Evolutionary conservation across 2,113 vertebrate species (phyloP).

Genomic region (Calyptommatus sinebrachiatus): DNA sequence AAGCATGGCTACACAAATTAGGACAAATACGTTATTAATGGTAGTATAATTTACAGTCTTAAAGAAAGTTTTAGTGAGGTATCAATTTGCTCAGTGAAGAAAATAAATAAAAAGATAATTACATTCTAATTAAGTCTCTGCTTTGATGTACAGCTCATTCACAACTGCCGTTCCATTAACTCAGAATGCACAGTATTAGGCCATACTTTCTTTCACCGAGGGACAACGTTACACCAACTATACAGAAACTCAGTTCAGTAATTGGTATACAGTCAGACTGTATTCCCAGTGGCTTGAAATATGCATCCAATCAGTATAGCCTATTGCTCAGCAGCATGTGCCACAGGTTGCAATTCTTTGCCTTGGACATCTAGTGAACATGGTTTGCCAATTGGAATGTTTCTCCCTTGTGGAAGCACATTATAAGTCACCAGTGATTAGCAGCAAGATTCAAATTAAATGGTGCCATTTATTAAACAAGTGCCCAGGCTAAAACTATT

Average conservation of each 20-base stretch:
- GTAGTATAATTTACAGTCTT: slow-evolving; percentile 57
- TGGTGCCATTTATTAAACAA: not conserved
- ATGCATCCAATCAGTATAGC: slow-evolving; percentile 1
- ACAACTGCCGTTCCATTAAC: slow-evolving; percentile 43
- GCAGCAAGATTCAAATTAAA: not conserved
- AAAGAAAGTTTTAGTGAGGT: slow-evolving; percentile 57
- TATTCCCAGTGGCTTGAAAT: slow-evolving; percentile 13
- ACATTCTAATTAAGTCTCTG: slow-evolving; percentile 59
- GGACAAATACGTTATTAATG: slow-evolving; percentile 56
- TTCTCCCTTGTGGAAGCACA: no score
- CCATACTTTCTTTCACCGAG: slow-evolving; percentile 37
- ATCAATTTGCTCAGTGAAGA: slow-evolving; percentile 52
- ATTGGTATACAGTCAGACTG: slow-evolving; percentile 20
- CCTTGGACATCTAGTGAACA: no score
- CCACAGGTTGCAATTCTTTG: slow-evolving; percentile 6
- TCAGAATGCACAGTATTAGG: slow-evolving; percentile 34
- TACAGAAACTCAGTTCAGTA: slow-evolving; percentile 35
- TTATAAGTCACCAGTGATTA: no score
- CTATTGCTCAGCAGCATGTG: slow-evolving; percentile 10
- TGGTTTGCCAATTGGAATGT: no score
- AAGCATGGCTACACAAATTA: slow-evolving; percentile 57
- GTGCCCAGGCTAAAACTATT: not conserved
- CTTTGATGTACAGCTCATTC: slow-evolving; percentile 51
- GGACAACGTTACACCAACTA: not conserved
- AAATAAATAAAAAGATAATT: slow-evolving; percentile 64